Percentiles rank a stretch among this genome's conserved stretches.
phyloP scores from a whole-genome alignment of 1,140 invertebrate genomes.

The Uloborus diversus region DNA sequence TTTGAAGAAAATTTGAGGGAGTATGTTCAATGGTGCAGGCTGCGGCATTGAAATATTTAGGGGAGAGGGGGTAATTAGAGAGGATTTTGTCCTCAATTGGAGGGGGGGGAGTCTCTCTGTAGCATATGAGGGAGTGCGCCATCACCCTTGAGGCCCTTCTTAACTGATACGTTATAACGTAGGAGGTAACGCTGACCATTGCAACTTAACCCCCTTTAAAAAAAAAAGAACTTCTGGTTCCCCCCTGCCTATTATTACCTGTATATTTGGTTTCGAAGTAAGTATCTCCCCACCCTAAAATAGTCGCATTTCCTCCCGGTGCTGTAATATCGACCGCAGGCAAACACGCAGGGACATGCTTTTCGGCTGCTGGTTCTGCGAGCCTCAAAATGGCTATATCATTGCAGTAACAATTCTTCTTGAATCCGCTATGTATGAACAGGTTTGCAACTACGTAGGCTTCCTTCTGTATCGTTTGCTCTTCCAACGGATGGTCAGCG shows the following conservation, averaged over 20 bases:
- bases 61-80: too few species aligned
- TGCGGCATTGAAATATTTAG: too few species aligned
- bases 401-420: conserved; percentile 36
- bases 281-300: conserved; percentile 13
- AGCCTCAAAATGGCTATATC: conserved; percentile 58
- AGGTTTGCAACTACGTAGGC: conserved; percentile 8
- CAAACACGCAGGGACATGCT: conserved; percentile 5
- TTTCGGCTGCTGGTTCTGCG: background rate
- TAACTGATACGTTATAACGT: background rate
- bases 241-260: background rate
- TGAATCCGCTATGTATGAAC: conserved; percentile 48
- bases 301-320: conserved; percentile 21
- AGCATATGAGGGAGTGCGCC: too few species aligned
- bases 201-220: background rate
- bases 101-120: background rate
- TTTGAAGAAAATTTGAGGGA: too few species aligned
- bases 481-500: too few species aligned
- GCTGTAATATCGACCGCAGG: conserved; percentile 12
- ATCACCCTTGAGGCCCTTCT: background rate
- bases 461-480: background rate
- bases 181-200: background rate
- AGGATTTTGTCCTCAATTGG: too few species aligned
- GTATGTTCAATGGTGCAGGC: too few species aligned
- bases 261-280: background rate
- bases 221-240: background rate